A percentile compares a stretch with the other conserved stretches of the same genome.
These are phyloP conservation scores for Cynoglossus semilaevis DNA, from an alignment of 2,113 vertebrate genomes.

Conservation along the genomic window DNA sequence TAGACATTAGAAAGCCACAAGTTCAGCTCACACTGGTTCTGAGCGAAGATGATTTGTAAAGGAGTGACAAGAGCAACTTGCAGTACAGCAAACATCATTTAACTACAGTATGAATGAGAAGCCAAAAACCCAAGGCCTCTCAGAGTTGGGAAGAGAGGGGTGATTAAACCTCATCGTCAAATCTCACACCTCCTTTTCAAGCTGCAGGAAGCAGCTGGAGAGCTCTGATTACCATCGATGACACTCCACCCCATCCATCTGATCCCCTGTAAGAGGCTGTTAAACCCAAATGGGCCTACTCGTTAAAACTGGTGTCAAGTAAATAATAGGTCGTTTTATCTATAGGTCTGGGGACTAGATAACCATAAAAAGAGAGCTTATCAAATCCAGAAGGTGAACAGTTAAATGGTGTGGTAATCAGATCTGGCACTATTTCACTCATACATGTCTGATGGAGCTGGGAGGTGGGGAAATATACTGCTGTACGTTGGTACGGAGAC, in stretches of 20 bases:
- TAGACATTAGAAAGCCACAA: not conserved
- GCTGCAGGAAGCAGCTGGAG: constrained; percentile 48
- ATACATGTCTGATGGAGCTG: constrained; percentile 2
- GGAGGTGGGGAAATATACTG: constrained; percentile 1
- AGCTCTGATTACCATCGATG: constrained; percentile 64
- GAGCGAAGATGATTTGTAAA: constrained; percentile 4
- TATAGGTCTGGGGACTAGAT: constrained; percentile 45
- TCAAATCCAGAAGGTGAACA: constrained; percentile 51
- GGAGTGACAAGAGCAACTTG: constrained; percentile 14
- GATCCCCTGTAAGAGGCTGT: constrained; percentile 63
- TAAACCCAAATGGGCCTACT: constrained; percentile 56
- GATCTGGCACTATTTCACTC: constrained; percentile 27
- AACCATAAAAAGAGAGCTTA: constrained; percentile 48
- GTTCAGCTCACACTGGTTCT: constrained; percentile 9
- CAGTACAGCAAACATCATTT: constrained; percentile 36
- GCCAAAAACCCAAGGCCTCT: constrained; percentile 32
- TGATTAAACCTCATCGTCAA: constrained; percentile 54
- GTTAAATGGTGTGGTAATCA: constrained; percentile 44
- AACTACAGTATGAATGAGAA: constrained; percentile 30
- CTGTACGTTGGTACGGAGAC: constrained; percentile 2
- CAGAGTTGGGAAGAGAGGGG: constrained; percentile 20
- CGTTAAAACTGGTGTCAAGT: constrained; percentile 58
- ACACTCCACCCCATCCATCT: constrained; percentile 59
- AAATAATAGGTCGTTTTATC: constrained; percentile 63
- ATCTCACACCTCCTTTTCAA: constrained; percentile 40